Percentiles rank a stretch among this genome's conserved stretches.
Conservation (phyloP, 2,113 vertebrate genomes). For the Corythaixoides concolor region DNA sequence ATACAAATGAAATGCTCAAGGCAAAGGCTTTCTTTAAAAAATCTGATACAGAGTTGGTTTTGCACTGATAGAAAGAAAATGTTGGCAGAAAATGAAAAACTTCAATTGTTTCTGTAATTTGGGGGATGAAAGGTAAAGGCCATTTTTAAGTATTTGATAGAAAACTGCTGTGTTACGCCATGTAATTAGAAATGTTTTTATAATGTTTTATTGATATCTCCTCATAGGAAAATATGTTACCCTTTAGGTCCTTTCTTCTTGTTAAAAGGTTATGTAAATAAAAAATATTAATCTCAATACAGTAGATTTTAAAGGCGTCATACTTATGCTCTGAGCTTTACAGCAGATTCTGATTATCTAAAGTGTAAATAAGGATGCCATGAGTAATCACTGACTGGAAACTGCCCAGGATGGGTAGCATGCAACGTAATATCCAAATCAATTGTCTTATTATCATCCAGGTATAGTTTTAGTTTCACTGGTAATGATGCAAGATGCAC, state of each 20-base stretch:
- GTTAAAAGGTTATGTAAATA: conserved; percentile 29
- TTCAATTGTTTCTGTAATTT: neutral
- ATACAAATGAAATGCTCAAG: conserved; percentile 65
- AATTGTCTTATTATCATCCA: neutral
- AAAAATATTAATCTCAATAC: neutral
- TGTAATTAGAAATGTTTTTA: conserved; percentile 1
- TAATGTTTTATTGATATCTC: neutral
- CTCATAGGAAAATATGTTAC: neutral
- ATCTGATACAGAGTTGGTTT: conserved; percentile 41
- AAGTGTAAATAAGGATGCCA: neutral
- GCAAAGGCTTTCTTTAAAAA: conserved; percentile 41
- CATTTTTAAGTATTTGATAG: neutral
- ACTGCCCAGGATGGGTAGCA: neutral
- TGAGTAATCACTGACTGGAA: neutral
- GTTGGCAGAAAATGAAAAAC: conserved; percentile 47
- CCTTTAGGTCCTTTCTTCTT: neutral
- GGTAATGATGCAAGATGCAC: neutral
- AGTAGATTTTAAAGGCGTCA: neutral
- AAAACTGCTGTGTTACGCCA: neutral
- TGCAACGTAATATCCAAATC: neutral
- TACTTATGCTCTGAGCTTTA: neutral
- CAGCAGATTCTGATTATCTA: neutral
- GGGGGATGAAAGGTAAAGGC: conserved; percentile 31
- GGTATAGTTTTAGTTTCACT: neutral
- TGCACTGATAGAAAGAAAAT: conserved; percentile 17